Evolutionary conservation across 2,888 invertebrate species (phyloP), one percentile per base, ranked within the genome.

Genomic region (Escarpia spicata): DNA sequence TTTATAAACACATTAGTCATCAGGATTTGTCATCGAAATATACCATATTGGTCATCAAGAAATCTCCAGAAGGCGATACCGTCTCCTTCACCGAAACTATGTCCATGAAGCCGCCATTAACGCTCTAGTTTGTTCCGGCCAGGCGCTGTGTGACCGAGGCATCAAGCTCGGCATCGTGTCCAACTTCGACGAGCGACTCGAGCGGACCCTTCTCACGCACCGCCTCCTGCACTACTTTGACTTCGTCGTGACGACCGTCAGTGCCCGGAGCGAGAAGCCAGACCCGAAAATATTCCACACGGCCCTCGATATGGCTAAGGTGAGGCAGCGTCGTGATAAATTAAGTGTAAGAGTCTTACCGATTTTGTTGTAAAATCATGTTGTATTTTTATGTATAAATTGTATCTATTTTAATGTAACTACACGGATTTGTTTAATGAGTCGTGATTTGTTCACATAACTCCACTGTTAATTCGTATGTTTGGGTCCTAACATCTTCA

Each of bases 131-230:
- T n/a, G 26, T 75, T 6, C 26, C 75, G 19, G 75, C 3, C 75
- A 75, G 75, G 26, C 90, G 31, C 91, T 93, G 4, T 94, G 93
- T 44, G 94, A 92, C n/a, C n/a, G 75, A 15, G 93, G 94, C 15
- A 44, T 96, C 1, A 94, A 94, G 92, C 45, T 98, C 91, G 99
- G 98, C 3, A 97, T 98, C 0, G 97, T 99, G 94, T 98, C 99
- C 9, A 99, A 99, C 96, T 98, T 98, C 97, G 99, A 99, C 97
- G 98, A 98, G 58, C 97, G 98, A 58, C 97, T 99, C 2, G 97
- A 97, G 93, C 97, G 97, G 8, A 97, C 98, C 94, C 97, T 99
- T 92, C 95, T 96, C 26, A 97, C 97, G 94, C 97, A 98, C 89
- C 97, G 97, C 92, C 96, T 99, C n/a, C 96, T 97, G 92, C 97